A percentile compares a stretch with the other conserved stretches of the same genome.
Conservation (phyloP, 2,888 invertebrate species). For the Drymonia ruficornis region DNA sequence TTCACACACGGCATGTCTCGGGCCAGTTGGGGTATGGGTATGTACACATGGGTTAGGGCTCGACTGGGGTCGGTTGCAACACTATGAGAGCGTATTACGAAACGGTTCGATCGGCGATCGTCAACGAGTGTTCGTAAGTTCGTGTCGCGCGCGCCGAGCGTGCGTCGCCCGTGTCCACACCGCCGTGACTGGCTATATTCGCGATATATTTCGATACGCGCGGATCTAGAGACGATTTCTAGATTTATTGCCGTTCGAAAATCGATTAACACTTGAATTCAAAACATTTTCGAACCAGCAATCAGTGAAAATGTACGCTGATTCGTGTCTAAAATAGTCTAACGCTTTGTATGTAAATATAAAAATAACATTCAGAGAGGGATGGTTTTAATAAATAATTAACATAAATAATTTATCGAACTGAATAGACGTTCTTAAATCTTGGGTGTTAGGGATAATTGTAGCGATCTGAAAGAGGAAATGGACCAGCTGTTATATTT, state of each 20-base stretch:
- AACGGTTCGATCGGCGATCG: conserved; percentile 53
- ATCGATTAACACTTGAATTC: conserved; percentile 25
- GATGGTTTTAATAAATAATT: background rate
- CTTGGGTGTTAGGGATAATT: background rate
- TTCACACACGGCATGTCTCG: conserved; percentile 30
- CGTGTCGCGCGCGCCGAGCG: conserved; percentile 48
- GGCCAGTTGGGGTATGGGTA: conserved; percentile 40
- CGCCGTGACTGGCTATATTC: conserved; percentile 45
- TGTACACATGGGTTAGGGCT: conserved; percentile 49
- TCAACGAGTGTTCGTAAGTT: conserved; percentile 33
- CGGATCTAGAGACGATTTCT: conserved; percentile 11
- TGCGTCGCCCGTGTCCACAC: conserved; percentile 47
- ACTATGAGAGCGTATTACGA: conserved; percentile 56
- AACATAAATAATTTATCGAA: background rate
- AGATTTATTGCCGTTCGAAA: conserved; percentile 12
- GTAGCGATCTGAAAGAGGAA: background rate
- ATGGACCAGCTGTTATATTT: background rate
- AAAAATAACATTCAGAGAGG: background rate
- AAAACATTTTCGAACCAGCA: conserved; percentile 16
- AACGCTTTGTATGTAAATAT: background rate
- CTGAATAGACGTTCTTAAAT: background rate
- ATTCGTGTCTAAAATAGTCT: background rate
- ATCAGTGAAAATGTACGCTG: background rate
- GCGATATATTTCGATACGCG: conserved; percentile 31
- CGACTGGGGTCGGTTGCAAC: conserved; percentile 49